Base-by-base conservation (phyloP, 2,113 vertebrate genomes). In the Anarrhichthys ocellatus region DNA sequence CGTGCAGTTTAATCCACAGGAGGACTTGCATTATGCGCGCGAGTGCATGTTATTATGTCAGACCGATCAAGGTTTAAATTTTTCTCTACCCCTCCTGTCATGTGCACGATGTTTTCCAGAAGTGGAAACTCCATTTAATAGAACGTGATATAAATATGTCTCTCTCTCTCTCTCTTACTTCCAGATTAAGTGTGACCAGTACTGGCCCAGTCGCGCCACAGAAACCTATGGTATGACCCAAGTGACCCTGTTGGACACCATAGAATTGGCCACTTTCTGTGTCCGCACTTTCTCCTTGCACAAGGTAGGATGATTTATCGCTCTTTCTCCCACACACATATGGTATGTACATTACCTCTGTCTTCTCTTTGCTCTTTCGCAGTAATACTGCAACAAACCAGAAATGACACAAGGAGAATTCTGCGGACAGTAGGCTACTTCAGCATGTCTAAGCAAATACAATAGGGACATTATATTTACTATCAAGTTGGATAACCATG, bases 151-250 rank as follows among this genome's bases (percentile, higher is more conserved):
- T 50, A 15, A 34, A 22, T 50, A 5, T 34, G 0, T 68, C 27
- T 42, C 22, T 42, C 22, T 70, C 46, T 71, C 1, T 42, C n/a
- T 69, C 5, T 80, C 44, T 76, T 11, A 42, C 13, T 79, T 61
- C 9, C 94, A 99, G 98, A 96, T 99, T 24, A 99, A 99, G 38
- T 99, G 98, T 89, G 98, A 99, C 91, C 98, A 99, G 93, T 99
- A 99, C 88, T 99, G 98, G 98, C 98, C 98, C 0, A 96, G 96
- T 81, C 96, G 98, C 18, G 98, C 97, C 32, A 97, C 97, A 0
- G 98, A 99, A 89, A 99, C 98, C 1, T 99, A 99, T 0, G 98
- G 98, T 0, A 98, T 99, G 97, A 98, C 98, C 82, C 98, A 99
- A 24, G 98, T 99, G 62, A 99, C 97, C 0, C 88, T 99, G 62